Base-by-base conservation (phyloP, 2,888 invertebrate species). In the Drosophila tripunctata region DNA sequence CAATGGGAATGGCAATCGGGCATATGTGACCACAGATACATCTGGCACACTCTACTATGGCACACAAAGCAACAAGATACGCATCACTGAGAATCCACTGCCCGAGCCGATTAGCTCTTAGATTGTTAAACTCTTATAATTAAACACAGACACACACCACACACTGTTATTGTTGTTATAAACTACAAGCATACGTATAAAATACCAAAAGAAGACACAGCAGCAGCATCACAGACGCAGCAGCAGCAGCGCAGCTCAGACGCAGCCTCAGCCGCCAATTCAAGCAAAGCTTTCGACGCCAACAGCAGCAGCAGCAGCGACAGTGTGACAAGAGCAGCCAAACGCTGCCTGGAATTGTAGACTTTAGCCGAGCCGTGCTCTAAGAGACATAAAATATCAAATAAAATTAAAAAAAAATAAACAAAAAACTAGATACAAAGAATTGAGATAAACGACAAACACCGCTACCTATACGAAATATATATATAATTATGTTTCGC, bases 71-170 rank as follows among this genome's bases (percentile, higher is more conserved):
- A 90, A 89, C 79, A 90, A 90, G 74, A 91, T 91, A 78, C 91
- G 91, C 72, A 91, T 91, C 70, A 91, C 91, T 50, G 91, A 91
- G 80, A 91, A 91, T 85, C 91, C 91, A 78, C 84, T 91, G 87
- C 91, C 91, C 62, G 91, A 91, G 77, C 88, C 91, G 66, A 90
- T 91, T 63, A 89, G 89, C 86, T 91, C 91, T 82, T 91, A 91
- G 85, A 87, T 79, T 78, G 82, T 67, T 67, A 51, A 62, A 51
- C 27, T 15, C 24, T n/a, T 38, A 77, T 27, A 58, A 45, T 30
- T 40, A 57, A 30, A 65, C 55, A 60, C 30, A 54, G n/a, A 55
- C 19, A 54, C 31, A 31, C 27, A 68, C 14, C 27, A 61, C 52
- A 84, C 69, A 73, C 78, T 84, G 87, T 82, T 87, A 87, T 78